A percentile compares a stretch with the other conserved stretches of the same genome.
phyloP scores from a whole-genome alignment of 2,797 vertebrate genomes.

The Lophotriccus pileatus region DNA sequence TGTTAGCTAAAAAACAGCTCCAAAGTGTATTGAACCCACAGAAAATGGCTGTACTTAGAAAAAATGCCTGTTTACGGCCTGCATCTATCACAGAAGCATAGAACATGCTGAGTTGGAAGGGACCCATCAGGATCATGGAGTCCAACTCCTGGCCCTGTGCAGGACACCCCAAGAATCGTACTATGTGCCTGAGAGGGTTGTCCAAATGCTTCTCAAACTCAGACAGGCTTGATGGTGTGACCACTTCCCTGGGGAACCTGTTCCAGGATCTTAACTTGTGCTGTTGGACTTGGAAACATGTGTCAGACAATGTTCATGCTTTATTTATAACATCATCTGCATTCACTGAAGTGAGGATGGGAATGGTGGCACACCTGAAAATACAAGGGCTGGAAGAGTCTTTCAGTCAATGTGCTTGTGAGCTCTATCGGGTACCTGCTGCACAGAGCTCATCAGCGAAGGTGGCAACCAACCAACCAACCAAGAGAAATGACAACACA shows the following conservation, averaged over 20 bases:
- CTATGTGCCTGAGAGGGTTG: not conserved
- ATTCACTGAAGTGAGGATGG: not conserved
- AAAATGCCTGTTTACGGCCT: not conserved
- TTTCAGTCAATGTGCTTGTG: not conserved
- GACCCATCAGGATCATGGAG: not conserved
- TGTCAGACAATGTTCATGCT: not conserved
- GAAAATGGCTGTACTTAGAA: not conserved
- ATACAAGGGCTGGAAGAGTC: not conserved
- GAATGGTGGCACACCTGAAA: not conserved
- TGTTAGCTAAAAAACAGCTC: not conserved
- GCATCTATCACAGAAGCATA: not conserved
- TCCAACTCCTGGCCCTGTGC: rapidly evolving
- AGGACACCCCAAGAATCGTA: not conserved
- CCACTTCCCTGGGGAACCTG: not conserved
- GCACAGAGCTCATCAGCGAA: not conserved
- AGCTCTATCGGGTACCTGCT: not conserved
- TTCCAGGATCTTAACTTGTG: not conserved
- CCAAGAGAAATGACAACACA: not conserved
- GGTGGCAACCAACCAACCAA: not conserved
- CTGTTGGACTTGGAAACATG: not conserved
- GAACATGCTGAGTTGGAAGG: not conserved
- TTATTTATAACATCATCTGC: not conserved
- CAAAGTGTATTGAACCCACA: not conserved
- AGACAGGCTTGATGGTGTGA: not conserved
- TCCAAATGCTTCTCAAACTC: not conserved